Evolutionary conservation across 2,888 invertebrate genomes (phyloP), one percentile per base, ranked within the genome.

Genomic region (Laspeyria flexula): DNA sequence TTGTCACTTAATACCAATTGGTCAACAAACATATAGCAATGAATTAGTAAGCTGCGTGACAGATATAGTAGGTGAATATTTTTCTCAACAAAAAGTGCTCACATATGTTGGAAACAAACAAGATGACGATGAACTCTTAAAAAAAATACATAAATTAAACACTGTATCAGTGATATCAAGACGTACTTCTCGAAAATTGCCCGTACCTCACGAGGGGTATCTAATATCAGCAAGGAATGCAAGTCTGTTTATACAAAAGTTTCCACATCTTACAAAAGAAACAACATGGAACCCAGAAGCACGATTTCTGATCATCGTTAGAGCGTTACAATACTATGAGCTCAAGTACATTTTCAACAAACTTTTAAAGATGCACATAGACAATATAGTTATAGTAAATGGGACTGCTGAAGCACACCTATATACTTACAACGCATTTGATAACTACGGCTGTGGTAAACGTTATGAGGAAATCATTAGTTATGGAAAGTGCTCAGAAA

Each of bases 381-480:
- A 54, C 1, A 49, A 80, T 29, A 81, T 79, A 0, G 21, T 84
- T 1, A 51, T 86, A 1, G 31, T 82, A 2, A 75, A 78, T 29
- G 74, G 73, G 9, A 73, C 66, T 0, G 43, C 55, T 1, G 67
- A 78, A 9, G 64, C 71, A n/a, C 56, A 79, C 1, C 13, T 86
- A 10, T 85, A 79, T 44, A 67, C 81, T 0, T 88, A 85, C 51
- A 80, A 87, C 53, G 82, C 86, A 0, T 86, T 72, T 29, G 78
- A 83, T 45, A 79, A 86, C 45, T 81, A 73, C 38, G 76, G 75
- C 0, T 88, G 88, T 38, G 88, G 88, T 10, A 77, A 75, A 52
- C 67, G 71, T 21, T 87, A 78, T 41, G 65, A 71, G 7, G 54
- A 62, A 29, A 55, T 87, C 3, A 77, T 79, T 15, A 55, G 69